phyloP scores from a whole-genome alignment of 2,888 invertebrate species.

The Subacronicta megacephala region DNA sequence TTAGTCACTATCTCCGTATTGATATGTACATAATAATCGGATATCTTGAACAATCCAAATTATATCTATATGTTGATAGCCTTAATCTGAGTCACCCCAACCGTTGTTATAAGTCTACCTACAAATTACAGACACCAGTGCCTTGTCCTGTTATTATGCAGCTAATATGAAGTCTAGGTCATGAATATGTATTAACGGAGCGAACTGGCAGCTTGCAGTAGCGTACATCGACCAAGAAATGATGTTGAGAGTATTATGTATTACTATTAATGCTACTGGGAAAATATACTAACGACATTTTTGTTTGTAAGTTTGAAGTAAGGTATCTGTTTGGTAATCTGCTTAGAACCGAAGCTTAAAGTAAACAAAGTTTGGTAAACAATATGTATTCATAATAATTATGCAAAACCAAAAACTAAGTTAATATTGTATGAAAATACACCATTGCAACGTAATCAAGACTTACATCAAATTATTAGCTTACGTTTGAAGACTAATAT shows the following conservation, averaged over 20 bases:
- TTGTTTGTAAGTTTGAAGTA: too few species aligned
- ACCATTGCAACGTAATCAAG: too few species aligned
- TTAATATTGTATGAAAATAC: too few species aligned
- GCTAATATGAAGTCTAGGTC: constrained; percentile 29
- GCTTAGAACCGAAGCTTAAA: too few species aligned
- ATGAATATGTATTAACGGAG: constrained; percentile 46
- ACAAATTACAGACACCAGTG: constrained; percentile 26
- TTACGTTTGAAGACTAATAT: background rate
- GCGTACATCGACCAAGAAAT: background rate
- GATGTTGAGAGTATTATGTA: background rate
- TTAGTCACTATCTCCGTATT: too few species aligned
- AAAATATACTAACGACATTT: background rate
- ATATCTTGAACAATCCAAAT: background rate
- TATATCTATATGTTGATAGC: constrained; percentile 4
- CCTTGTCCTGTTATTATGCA: constrained; percentile 35
- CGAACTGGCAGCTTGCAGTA: constrained; percentile 19
- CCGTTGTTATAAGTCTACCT: constrained; percentile 18
- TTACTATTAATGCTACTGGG: background rate
- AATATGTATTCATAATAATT: too few species aligned
- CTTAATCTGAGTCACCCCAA: constrained; percentile 8
- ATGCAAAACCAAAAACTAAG: too few species aligned
- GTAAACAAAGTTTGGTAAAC: too few species aligned
- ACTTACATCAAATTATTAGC: background rate
- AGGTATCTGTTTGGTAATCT: too few species aligned
- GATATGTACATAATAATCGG: too few species aligned